Evolutionary conservation across 2,797 vertebrate species (phyloP), one percentile per base, ranked within the genome.

Genomic region (Pteropus rufus): DNA sequence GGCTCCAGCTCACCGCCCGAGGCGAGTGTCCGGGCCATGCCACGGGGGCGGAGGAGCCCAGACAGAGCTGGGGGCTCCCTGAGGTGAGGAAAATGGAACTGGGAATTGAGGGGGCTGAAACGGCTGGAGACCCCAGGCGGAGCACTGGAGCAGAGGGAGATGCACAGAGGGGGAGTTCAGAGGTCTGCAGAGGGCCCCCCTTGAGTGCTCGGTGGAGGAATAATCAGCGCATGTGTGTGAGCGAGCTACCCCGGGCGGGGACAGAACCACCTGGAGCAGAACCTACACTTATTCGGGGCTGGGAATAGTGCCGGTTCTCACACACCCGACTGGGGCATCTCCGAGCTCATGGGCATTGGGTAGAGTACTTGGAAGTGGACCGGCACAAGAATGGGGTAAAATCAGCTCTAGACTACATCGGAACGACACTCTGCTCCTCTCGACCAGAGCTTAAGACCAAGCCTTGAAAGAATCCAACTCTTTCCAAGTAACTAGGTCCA

Each of bases 261-360:
- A 24, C 15, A 58, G 49, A 31, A 10, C 10, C 10, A 3, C 4
- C 0, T 4, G 3, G 6, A n/a, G 19, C 23, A 3, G 83, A 11
- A 6, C 44, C 23, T 6, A 2, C 0, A 3, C 36, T 34, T 4
- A 0, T 0, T 0, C 4, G 7, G 23, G 34, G 46, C 8, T 5
- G 12, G 72, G 2, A 0, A 1, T 0, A 4, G 15, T 0, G 44
- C 44, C 44, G 7, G 29, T 1, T 18, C 21, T 31, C 19, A 16
- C 18, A 10, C 31, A 2, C 15, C n/a, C 0, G 1, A 2, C 39
- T 0, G 10, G 41, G 19, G 5, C 11, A 3, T 18, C 21, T 72
- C 8, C 0, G 0, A 0, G 15, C 18, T 31, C n/a, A 5, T 0
- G 31, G 46, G 58, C 1, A 1, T 14, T 7, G 18, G 60, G 26